Base-by-base conservation (phyloP, 2,113 vertebrate species). In the Vombatus ursinus region DNA sequence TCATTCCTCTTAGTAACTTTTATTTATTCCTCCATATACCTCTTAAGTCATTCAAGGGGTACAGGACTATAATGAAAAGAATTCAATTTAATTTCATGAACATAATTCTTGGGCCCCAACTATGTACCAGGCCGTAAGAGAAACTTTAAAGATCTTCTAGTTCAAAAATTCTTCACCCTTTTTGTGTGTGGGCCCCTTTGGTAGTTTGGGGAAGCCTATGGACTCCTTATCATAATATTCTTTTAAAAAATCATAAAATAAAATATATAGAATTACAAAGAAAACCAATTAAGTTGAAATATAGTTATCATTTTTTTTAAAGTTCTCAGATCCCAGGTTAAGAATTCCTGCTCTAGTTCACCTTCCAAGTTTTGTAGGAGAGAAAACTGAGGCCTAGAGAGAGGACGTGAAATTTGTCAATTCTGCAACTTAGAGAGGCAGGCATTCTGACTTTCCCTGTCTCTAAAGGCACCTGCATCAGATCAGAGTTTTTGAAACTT, bases 401-500 rank as follows among this genome's bases (percentile, higher is more conserved):
- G 14, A 61, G 10, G 57, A 31, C 31, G 28, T 61, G 26, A 31
- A 10, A 31, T 61, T 61, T 61, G 28, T 61, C 61, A 37, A 37
- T 12, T 68, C 31, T 37, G 57, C 31, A 37, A 68, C 11, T 3
- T 37, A 37, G 31, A 68, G 31, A 37, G 31, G n/a, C n/a, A 44
- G 49, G 49, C 50, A 84, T 47, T 93, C 89, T 54, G 31, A 89
- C 25, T 94, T 96, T 57, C 37, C 31, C 49, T 92, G 90, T 84
- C 11, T 47, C 47, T 96, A 93, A 92, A 96, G 93, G 95, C 92
- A 50, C 10, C 95, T 95, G 28, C 6, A 31, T 95, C 51, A 8
- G 93, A 94, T 97, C 44, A 94, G 92, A 57, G 52, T 84, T 84
- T 50, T 94, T 91, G 94, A 93, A 97, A 94, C 47, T 28, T 53